Evolutionary conservation across 1,140 invertebrate species (phyloP), one percentile per base, ranked within the genome.

Genomic region (Macrotrachela quadricornifera): DNA sequence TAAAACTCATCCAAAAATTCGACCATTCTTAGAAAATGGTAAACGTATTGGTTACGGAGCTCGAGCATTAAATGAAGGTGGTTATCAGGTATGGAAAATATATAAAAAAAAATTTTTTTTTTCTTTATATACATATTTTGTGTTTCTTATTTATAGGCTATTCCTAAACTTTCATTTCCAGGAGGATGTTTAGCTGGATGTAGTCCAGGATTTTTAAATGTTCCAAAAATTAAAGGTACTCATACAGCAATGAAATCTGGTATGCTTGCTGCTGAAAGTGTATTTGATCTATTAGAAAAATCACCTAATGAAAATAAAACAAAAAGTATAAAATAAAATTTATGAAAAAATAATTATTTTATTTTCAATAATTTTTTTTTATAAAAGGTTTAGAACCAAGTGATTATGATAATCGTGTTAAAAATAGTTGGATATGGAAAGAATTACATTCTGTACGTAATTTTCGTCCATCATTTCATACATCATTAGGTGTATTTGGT

Each of bases 171-270:
- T 1, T 82, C 81, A 30, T 96, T 97, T 68, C 90, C 91, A 8
- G 92, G 90, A 2, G 92, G 90, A 12, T 87, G 85, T 63, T 65
- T 97, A 17, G 76, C 86, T 46, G 90, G 91, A 12, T 88, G 85
- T 64, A 76, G 78, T 0, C 83, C 86, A 40, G 85, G 87, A 15
- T 87, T 87, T 66, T 72, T 92, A 49, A 94, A 94, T 68, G 83
- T 92, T 17, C 85, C 88, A 0, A 94, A 94, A 72, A 51, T 49
- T 40, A 69, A 69, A 59, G 90, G 92, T 57, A 92, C 86, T 1
- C 91, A 97, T 64, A 91, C 86, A 67, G 91, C 91, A 13, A 95
- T 96, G 85, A 92, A 95, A 72, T 91, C 84, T 69, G 90, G 86
- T 42, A 91, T 95, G 78, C 58, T 96, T 17, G 92, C 91, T 9